A percentile compares a stretch with the other conserved stretches of the same genome.
Conservation (phyloP, 2,113 vertebrate genomes). For the Sterna hirundo region DNA sequence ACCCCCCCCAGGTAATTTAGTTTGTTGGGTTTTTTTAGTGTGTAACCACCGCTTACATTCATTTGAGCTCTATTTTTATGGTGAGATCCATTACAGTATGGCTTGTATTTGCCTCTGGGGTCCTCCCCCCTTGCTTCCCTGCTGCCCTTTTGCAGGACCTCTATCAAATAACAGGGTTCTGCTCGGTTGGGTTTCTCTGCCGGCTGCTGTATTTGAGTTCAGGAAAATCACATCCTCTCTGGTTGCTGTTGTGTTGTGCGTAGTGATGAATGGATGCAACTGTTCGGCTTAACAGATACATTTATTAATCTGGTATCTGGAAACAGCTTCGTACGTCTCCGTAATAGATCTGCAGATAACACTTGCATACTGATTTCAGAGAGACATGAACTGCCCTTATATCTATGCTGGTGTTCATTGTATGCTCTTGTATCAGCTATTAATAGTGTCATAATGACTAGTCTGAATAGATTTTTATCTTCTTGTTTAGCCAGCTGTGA, state of each 20-base stretch:
- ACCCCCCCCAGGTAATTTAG: background rate
- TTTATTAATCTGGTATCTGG: background rate
- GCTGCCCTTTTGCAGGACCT: background rate
- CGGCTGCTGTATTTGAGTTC: background rate
- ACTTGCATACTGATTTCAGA: background rate
- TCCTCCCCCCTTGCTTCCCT: background rate
- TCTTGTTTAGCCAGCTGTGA: background rate
- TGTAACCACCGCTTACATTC: background rate
- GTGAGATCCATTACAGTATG: background rate
- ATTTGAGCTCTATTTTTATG: background rate
- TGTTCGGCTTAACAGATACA: background rate
- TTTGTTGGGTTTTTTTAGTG: background rate
- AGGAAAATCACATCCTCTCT: background rate
- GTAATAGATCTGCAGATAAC: background rate
- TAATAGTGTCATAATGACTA: background rate
- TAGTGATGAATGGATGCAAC: background rate
- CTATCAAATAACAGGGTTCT: background rate
- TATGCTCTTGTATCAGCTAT: background rate
- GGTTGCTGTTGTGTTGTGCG: background rate
- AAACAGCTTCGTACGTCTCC: background rate
- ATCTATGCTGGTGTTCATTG: background rate
- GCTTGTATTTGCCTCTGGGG: background rate
- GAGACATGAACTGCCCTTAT: background rate
- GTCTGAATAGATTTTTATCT: constrained; percentile 5
- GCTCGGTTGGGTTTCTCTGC: background rate